Evolutionary conservation across 2,113 vertebrate species (phyloP), one percentile per base, ranked within the genome.

Genomic region (Naja naja): DNA sequence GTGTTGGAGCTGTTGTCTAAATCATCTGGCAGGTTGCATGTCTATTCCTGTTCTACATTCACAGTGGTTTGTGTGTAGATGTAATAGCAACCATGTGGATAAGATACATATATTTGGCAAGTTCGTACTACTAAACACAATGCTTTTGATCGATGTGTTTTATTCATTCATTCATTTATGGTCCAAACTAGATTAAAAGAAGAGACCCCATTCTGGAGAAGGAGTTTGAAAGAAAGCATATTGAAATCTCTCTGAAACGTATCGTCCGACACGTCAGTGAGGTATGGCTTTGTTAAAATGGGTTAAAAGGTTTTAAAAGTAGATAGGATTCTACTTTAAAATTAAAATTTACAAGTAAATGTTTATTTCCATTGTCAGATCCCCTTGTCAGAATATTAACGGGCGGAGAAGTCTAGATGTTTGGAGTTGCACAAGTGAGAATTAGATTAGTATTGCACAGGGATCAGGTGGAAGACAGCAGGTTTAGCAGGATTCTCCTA

Each of bases 151-250:
- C 47, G 43, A 55, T 89, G 39, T 87, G 39, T 81, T 81, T 96
- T 49, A 89, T 93, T 20, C 49, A 87, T 93, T 16, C 93, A 90
- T 87, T 94, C 94, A 2, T 47, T 92, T 89, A 22, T 81, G 90
- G 12, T 95, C 58, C 74, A 94, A 89, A 91, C 90, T 93, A 99
- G 99, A 94, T 97, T 4, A 97, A 96, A 91, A 97, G 95, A 92
- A 98, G 97, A 95, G 97, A 97, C 39, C 96, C 95, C 47, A 8
- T 96, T 12, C 6, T 91, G 16, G 96, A 98, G 53, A 94, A 96
- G 6, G 97, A 98, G 93, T 98, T 97, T 94, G 95, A 96, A 90
- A 96, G 97, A 91, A 94, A 87, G 25, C 2, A 93, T 89, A 92
- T 96, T 2, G 91, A 96, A 95, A 93, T 97, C 60, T 98, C 89